phyloP scores from a whole-genome alignment of 2,888 invertebrate species.

The Tipula lateralis region DNA sequence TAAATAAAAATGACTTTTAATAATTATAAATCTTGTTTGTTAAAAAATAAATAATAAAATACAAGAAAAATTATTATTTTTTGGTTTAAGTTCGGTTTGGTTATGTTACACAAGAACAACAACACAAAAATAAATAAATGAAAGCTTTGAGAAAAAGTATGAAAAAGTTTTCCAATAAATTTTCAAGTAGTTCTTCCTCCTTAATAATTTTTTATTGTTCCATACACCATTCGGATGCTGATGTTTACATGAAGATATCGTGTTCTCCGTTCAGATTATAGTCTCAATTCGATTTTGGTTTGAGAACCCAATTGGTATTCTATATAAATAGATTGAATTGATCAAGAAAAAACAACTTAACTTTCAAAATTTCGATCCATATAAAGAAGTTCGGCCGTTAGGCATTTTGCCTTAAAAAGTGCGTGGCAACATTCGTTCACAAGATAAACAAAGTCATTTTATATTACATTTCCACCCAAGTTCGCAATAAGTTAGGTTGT shows the following conservation, averaged over 20 bases:
- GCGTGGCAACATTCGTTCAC: too few relatives aligned
- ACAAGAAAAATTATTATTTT: neutral
- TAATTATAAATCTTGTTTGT: neutral
- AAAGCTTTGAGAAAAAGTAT: neutral
- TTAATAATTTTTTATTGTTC: neutral
- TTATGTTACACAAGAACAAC: neutral
- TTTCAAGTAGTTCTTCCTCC: neutral
- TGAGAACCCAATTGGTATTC: neutral
- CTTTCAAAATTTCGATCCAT: neutral
- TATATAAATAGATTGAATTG: neutral
- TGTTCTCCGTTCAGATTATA: neutral
- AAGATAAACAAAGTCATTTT: too few relatives aligned
- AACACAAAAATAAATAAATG: neutral
- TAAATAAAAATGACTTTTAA: slow-evolving; percentile 11
- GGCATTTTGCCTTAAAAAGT: too few relatives aligned
- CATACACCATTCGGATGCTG: neutral
- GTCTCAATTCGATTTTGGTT: neutral
- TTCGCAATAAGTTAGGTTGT: too few relatives aligned
- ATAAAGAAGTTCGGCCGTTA: too few relatives aligned
- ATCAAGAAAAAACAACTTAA: neutral
- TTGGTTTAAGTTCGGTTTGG: neutral
- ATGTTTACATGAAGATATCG: neutral
- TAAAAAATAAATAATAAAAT: neutral
- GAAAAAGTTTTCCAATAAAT: slow-evolving; percentile 1
- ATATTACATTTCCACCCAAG: too few relatives aligned